These are phyloP conservation scores for Isurus oxyrinchus DNA, from an alignment of 2,113 vertebrate genomes.

Conservation along the genomic window DNA sequence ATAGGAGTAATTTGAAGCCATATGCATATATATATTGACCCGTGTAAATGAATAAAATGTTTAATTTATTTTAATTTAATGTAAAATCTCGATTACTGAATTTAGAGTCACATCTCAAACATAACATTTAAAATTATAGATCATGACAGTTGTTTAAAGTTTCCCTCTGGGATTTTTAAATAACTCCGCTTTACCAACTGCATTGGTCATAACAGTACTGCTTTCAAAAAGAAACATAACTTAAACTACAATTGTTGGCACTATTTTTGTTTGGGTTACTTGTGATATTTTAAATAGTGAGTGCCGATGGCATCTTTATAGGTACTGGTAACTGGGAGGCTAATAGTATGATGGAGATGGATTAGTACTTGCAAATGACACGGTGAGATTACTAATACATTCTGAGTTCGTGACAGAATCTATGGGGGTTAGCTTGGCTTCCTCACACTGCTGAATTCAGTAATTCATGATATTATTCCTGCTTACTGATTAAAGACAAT, in stretches of 20 bases:
- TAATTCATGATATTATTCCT: not conserved
- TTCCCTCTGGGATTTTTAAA: no score
- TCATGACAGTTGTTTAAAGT: no score
- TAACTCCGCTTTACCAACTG: no score
- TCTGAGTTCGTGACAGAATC: not conserved
- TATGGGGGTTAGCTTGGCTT: not conserved
- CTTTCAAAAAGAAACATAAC: not conserved
- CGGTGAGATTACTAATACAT: not conserved
- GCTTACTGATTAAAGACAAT: not conserved
- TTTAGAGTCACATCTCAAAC: no score
- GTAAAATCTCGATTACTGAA: no score
- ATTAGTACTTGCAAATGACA: constrained; percentile 11
- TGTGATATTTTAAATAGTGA: not conserved
- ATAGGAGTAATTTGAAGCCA: no score
- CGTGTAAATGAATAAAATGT: no score
- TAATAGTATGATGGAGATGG: not conserved
- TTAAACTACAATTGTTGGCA: not conserved
- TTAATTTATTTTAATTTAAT: no score
- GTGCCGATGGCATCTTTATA: not conserved
- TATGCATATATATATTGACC: no score
- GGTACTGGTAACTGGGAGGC: not conserved
- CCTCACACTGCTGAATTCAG: not conserved
- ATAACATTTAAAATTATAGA: no score
- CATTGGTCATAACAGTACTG: not conserved
- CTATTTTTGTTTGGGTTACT: not conserved